phyloP scores from a whole-genome alignment of 2,113 vertebrate species.

The Synchiropus splendidus region DNA sequence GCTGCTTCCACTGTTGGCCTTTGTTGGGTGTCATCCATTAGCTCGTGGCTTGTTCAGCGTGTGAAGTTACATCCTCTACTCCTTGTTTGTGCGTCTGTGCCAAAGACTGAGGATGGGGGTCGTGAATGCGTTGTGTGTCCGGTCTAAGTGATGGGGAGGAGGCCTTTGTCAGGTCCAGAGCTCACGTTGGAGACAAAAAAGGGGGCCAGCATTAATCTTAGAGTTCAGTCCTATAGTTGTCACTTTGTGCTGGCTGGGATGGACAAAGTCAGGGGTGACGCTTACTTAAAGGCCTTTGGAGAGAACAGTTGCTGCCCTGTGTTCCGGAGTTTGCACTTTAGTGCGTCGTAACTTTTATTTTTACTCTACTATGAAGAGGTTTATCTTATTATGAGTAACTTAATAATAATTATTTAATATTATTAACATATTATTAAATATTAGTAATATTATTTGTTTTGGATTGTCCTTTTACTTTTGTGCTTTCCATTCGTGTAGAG shows the following conservation, averaged over 20 bases:
- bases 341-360: conserved; percentile 20
- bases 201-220: conserved; percentile 60
- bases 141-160: conserved; percentile 62
- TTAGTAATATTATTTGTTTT: too few relatives aligned
- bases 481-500: too few relatives aligned
- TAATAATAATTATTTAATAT: too few relatives aligned
- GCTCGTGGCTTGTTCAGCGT: conserved; percentile 25
- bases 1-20: conserved; percentile 5
- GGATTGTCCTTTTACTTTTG: too few relatives aligned
- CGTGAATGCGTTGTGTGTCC: conserved; percentile 35
- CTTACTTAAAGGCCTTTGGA: conserved; percentile 34
- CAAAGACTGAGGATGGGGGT: conserved; percentile 24
- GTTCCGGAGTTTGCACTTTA: conserved; percentile 34
- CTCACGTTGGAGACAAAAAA: conserved; percentile 43
- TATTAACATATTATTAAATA: too few relatives aligned
- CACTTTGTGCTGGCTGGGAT: conserved; percentile 31
- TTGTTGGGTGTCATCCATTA: conserved; percentile 18
- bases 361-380: too few relatives aligned
- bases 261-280: conserved; percentile 16
- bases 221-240: conserved; percentile 67
- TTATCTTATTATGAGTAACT: too few relatives aligned
- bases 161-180: conserved; percentile 49
- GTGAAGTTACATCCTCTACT: conserved; percentile 37
- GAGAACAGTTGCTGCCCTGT: conserved; percentile 48
- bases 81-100: conserved; percentile 43